These are phyloP conservation scores for Drosophila buzzatii DNA, from an alignment of 2,888 invertebrate genomes.

Conservation along the genomic window DNA sequence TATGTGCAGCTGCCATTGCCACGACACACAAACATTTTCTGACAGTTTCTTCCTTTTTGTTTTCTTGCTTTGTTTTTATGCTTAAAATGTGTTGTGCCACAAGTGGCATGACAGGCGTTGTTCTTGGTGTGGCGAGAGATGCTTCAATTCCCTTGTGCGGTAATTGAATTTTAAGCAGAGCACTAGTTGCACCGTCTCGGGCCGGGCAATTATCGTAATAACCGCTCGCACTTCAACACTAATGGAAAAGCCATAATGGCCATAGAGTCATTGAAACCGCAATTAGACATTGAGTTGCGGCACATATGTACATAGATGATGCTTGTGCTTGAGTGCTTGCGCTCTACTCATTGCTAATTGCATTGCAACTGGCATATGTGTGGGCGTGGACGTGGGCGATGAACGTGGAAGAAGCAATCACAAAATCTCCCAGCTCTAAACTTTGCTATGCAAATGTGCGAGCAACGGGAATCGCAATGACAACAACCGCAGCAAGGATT, in stretches of 20 bases:
- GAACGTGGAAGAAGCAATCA: neutral
- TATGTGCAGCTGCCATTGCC: neutral
- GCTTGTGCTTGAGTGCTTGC: neutral
- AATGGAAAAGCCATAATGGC: conserved; percentile 72
- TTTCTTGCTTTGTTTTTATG: neutral
- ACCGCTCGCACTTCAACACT: conserved; percentile 57
- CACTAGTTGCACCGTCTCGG: conserved; percentile 6
- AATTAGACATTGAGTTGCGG: conserved; percentile 8
- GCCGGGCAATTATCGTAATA: conserved; percentile 57
- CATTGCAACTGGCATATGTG: conserved; percentile 10
- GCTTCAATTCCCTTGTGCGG: conserved; percentile 44
- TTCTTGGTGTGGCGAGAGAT: conserved; percentile 12
- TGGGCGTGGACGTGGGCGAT: conserved; percentile 1
- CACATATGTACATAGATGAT: neutral
- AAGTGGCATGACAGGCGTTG: conserved; percentile 25
- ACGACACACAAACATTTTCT: conserved; percentile 1
- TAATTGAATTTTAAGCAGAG: conserved; percentile 73
- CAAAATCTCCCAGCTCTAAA: conserved; percentile 1
- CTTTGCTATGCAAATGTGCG: conserved; percentile 28
- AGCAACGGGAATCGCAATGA: neutral
- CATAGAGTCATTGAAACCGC: conserved; percentile 43
- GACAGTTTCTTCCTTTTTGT: conserved; percentile 1
- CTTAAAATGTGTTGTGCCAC: conserved; percentile 8
- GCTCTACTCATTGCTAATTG: conserved; percentile 40
- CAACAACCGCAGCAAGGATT: neutral